Evolutionary conservation across 2,888 invertebrate genomes (phyloP).

Genomic region (Drosophila vallismaia): DNA sequence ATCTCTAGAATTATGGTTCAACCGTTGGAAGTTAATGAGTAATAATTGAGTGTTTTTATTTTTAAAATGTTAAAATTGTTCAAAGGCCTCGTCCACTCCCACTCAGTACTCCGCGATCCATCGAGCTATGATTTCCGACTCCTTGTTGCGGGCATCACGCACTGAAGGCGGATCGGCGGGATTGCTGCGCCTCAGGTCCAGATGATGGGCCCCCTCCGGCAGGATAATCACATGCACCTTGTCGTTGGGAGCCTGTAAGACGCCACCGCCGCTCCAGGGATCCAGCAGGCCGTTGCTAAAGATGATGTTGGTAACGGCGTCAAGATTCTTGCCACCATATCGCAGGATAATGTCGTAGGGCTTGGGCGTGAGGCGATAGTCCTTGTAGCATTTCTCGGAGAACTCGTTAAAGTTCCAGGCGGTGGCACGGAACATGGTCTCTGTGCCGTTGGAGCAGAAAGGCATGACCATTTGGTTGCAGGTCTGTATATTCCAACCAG

Average conservation of each 20-base stretch:
- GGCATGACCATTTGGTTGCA: slow-evolving; percentile 99
- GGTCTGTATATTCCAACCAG: slow-evolving; percentile 91
- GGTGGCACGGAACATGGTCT: slow-evolving; percentile 92
- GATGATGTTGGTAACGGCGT: slow-evolving; percentile 88
- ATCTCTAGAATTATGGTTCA: not conserved
- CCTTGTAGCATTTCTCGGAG: slow-evolving; percentile 88
- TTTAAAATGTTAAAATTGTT: not conserved
- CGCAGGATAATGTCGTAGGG: slow-evolving; percentile 88
- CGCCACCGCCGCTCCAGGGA: slow-evolving; percentile 95
- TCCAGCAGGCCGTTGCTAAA: slow-evolving; percentile 94
- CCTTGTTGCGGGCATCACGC: slow-evolving; percentile 68
- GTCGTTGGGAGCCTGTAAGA: slow-evolving; percentile 88
- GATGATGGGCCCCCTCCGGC: slow-evolving; percentile 93
- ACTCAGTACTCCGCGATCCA: slow-evolving; percentile 63
- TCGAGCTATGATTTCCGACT: slow-evolving; percentile 67
- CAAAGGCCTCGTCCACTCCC: slow-evolving; percentile 11
- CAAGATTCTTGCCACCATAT: slow-evolving; percentile 92
- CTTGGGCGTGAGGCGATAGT: slow-evolving; percentile 88
- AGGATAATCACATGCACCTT: slow-evolving; percentile 89
- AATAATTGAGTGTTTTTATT: not conserved
- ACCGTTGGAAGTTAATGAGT: not conserved
- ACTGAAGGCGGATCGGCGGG: slow-evolving; percentile 78
- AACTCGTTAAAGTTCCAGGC: slow-evolving; percentile 90
- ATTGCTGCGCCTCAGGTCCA: slow-evolving; percentile 86
- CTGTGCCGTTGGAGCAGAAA: slow-evolving; percentile 90